phyloP scores from a whole-genome alignment of 2,888 invertebrate genomes.

The Euclidia mi region DNA sequence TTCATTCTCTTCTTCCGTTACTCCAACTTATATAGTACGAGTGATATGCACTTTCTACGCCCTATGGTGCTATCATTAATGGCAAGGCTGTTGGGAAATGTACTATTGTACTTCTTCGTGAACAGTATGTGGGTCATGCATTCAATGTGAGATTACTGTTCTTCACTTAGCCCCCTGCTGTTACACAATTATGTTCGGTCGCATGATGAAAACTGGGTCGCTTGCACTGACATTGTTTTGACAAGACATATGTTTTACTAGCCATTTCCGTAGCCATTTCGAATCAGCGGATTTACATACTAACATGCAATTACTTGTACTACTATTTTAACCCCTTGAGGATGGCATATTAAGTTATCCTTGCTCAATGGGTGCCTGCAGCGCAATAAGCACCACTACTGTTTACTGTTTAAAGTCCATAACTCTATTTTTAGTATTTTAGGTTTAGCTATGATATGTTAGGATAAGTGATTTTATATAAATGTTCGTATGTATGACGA shows the following conservation, averaged over 20 bases:
- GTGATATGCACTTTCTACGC: slow-evolving; percentile 39
- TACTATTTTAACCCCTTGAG: neutral
- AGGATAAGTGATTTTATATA: no score
- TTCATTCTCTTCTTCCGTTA: slow-evolving; percentile 21
- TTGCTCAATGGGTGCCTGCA: no score
- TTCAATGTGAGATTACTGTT: slow-evolving; percentile 60
- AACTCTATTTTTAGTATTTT: no score
- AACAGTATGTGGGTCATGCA: slow-evolving; percentile 65
- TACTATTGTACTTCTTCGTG: slow-evolving; percentile 72
- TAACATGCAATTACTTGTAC: neutral
- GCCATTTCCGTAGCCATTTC: no score
- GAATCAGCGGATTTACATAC: no score
- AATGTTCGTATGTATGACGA: no score
- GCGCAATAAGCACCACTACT: no score
- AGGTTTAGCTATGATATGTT: no score
- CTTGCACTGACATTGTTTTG: slow-evolving; percentile 51
- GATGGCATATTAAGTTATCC: no score
- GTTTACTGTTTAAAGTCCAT: no score
- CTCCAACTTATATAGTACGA: slow-evolving; percentile 10
- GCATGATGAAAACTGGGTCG: slow-evolving; percentile 65
- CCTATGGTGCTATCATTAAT: slow-evolving; percentile 54
- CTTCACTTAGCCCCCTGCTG: slow-evolving; percentile 63
- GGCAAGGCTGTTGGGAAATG: slow-evolving; percentile 73
- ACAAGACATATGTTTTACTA: slow-evolving; percentile 43
- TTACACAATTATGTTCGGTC: slow-evolving; percentile 66